Percentiles rank a stretch among this genome's conserved stretches.
Evolutionary conservation across 2,888 invertebrate species (phyloP).

Genomic region (Orthosia cruda): DNA sequence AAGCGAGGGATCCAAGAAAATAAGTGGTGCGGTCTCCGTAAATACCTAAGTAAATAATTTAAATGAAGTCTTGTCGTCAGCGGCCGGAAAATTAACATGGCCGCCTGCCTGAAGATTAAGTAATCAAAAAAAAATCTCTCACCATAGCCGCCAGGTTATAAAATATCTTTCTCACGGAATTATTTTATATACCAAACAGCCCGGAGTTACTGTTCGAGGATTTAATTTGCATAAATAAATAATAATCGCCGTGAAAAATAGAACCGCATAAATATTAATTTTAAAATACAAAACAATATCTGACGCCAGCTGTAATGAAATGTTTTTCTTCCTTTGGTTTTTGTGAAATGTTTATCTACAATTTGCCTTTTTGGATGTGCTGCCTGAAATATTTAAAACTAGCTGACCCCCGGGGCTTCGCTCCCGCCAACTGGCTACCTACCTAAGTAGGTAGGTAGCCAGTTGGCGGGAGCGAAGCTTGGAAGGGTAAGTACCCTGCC

Average conservation of each 20-base stretch:
- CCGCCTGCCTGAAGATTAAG: conserved; percentile 67
- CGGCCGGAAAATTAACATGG: conserved; percentile 68
- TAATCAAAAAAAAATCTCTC: conserved; percentile 69
- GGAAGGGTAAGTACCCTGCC: too few relatives aligned
- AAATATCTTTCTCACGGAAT: conserved; percentile 34
- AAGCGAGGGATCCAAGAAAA: conserved; percentile 28
- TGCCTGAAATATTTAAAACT: too few relatives aligned
- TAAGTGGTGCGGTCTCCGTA: conserved; percentile 34
- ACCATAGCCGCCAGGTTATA: conserved; percentile 63
- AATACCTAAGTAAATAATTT: conserved; percentile 66
- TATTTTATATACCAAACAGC: conserved; percentile 48
- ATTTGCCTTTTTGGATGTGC: conserved; percentile 23
- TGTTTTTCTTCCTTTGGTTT: conserved; percentile 25
- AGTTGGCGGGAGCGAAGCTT: too few relatives aligned
- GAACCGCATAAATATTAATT: conserved; percentile 58
- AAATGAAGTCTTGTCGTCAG: conserved; percentile 64
- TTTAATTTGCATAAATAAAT: conserved; percentile 69
- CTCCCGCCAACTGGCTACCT: too few relatives aligned
- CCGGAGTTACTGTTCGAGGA: conserved; percentile 45
- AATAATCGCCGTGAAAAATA: conserved; percentile 67
- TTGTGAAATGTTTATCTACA: conserved; percentile 30
- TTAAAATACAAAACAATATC: conserved; percentile 57
- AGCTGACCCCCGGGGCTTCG: too few relatives aligned
- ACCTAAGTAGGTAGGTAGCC: too few relatives aligned
- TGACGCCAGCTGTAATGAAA: conserved; percentile 45